Evolutionary conservation across 2,113 vertebrate genomes (phyloP).

Genomic region (Gadus macrocephalus): DNA sequence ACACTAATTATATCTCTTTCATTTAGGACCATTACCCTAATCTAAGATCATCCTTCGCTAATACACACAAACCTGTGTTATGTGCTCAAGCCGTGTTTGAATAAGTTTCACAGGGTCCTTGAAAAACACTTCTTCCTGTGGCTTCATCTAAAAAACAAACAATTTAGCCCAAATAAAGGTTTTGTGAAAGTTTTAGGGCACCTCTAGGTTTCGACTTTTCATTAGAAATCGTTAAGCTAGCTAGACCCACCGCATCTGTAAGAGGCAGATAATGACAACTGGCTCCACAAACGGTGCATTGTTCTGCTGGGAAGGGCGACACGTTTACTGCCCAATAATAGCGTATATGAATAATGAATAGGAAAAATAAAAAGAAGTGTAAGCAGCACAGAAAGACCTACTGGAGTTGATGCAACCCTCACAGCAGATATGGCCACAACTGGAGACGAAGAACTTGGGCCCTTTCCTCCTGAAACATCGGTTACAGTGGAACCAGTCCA

Average conservation of each 20-base stretch:
- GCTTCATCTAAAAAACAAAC: slow-evolving; percentile 74
- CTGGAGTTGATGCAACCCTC: slow-evolving; percentile 73
- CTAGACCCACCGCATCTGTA: slow-evolving; percentile 75
- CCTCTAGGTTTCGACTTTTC: neutral
- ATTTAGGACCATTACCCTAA: no score
- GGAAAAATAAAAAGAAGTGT: neutral
- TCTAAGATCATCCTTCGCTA: no score
- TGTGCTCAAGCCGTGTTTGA: slow-evolving; percentile 70
- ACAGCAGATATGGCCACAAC: slow-evolving; percentile 83
- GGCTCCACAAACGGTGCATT: slow-evolving; percentile 76
- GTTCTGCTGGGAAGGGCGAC: slow-evolving; percentile 59
- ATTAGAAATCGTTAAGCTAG: neutral
- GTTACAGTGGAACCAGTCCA: slow-evolving; percentile 92
- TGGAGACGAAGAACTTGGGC: slow-evolving; percentile 72
- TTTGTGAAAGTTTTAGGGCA: neutral
- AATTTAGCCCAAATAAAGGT: neutral
- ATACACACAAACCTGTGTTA: slow-evolving; percentile 72
- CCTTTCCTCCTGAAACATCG: slow-evolving; percentile 73
- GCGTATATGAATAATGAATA: no score
- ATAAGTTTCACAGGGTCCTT: slow-evolving; percentile 74
- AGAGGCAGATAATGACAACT: slow-evolving; percentile 78
- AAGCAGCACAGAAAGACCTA: slow-evolving; percentile 46
- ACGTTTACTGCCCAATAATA: neutral
- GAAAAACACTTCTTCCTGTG: slow-evolving; percentile 82
- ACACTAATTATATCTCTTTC: neutral